These are phyloP conservation scores for Eonycteris spelaea DNA, from an alignment of 2,113 vertebrate species.

Conservation along the genomic window DNA sequence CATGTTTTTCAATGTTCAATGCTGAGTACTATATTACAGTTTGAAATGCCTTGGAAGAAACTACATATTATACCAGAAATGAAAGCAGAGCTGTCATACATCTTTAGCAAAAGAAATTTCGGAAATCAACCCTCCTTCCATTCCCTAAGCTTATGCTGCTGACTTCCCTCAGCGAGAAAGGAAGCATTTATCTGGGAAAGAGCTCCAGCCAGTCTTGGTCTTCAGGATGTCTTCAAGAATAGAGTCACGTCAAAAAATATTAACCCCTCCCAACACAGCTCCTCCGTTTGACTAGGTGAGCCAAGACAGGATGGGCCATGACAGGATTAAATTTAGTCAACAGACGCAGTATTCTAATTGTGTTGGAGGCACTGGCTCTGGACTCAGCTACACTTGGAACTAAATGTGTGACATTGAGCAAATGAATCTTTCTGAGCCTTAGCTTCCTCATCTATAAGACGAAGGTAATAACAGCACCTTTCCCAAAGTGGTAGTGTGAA, in stretches of 20 bases:
- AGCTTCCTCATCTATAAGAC: neutral
- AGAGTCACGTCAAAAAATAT: neutral
- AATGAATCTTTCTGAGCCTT: neutral
- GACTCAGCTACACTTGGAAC: neutral
- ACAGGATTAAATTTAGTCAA: neutral
- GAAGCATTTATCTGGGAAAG: neutral
- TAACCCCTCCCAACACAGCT: neutral
- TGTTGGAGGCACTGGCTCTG: neutral
- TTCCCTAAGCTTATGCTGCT: neutral
- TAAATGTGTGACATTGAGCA: neutral
- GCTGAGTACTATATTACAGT: neutral
- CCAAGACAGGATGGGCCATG: neutral
- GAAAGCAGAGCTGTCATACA: neutral
- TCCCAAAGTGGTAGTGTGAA: neutral
- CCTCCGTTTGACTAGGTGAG: neutral
- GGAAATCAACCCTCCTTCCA: neutral
- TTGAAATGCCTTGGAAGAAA: neutral
- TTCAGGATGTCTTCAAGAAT: neutral
- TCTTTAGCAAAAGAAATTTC: neutral
- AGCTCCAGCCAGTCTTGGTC: neutral
- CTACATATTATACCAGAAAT: neutral
- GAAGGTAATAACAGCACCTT: neutral
- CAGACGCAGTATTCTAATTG: neutral
- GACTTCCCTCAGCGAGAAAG: no score
- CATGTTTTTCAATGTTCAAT: no score